phyloP scores from a whole-genome alignment of 2,888 invertebrate genomes.

The Drosophila limbata region DNA sequence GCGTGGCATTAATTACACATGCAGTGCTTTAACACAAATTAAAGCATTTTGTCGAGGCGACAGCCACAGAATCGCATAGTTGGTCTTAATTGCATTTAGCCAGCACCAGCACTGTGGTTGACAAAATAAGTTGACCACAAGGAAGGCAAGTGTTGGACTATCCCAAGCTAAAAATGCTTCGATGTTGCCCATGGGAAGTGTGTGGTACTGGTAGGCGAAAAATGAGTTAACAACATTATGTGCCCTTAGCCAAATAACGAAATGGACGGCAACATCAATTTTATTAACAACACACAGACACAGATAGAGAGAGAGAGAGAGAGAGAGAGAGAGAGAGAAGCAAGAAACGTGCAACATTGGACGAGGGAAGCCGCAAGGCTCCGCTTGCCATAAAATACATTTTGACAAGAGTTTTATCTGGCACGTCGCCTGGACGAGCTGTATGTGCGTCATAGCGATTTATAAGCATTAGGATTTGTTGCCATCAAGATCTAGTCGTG shows the following conservation, averaged over 20 bases:
- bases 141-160: constrained; percentile 47
- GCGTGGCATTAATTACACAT: constrained; percentile 67
- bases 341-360: constrained; percentile 32
- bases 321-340: neutral
- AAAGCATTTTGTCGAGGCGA: constrained; percentile 49
- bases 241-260: constrained; percentile 50
- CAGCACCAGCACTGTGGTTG: constrained; percentile 49
- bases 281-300: constrained; percentile 44
- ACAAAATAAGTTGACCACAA: constrained; percentile 55
- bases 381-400: constrained; percentile 67
- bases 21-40: constrained; percentile 67
- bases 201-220: constrained; percentile 29
- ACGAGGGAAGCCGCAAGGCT: constrained; percentile 58
- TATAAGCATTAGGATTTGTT: constrained; percentile 76
- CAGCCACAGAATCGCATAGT: constrained; percentile 35
- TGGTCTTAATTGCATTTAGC: constrained; percentile 66
- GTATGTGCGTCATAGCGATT: constrained; percentile 58
- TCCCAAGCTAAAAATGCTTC: constrained; percentile 30
- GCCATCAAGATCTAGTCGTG: constrained; percentile 49
- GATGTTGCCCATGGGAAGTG: constrained; percentile 62
- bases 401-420: constrained; percentile 79
- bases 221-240: constrained; percentile 77
- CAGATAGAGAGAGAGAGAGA: neutral
- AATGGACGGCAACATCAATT: constrained; percentile 66
- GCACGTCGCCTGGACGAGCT: constrained; percentile 63